Evolutionary conservation across 2,888 invertebrate genomes (phyloP), one percentile per base, ranked within the genome.

Genomic region (Heliconius aoede): DNA sequence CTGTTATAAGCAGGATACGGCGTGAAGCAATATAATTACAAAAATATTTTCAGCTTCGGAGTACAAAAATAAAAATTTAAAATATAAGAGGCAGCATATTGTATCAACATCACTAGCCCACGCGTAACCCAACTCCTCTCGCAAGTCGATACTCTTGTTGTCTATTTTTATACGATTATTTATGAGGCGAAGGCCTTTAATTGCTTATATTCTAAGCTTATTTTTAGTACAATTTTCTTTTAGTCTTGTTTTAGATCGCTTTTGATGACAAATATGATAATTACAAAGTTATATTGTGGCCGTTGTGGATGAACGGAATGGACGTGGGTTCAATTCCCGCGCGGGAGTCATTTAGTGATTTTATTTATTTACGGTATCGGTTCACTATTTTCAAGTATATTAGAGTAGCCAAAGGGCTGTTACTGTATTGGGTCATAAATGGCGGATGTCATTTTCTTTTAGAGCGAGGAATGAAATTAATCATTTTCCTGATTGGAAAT

Each of bases 121-220:
- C n/a, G 36, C 71, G 74, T 74, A 74, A 75, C 62, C 65, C 69
- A 77, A 76, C 74, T 36, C 60, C 60, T 36, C 36, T 60, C 13
- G 72, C 72, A 32, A 77, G 72, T 74, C 60, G 73, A 75, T 72
- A 62, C 77, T 51, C 18, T 72, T 58, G 77, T 78, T 72, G 76
- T 81, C 76, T 81, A 81, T 81, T 79, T 80, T 77, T 80, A 71
- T 74, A 67, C 71, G 60, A 76, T 80, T 78, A 78, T 68, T 80
- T 79, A 81, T 78, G 79, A 81, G 72, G 79, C 79, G 58, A 68
- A 58, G 67, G 24, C 21, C 64, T 74, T 79, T 78, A 78, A 78
- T 74, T 77, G 64, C 68, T 72, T 74, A 61, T 58, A 55, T 61
- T 55, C 30, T 60, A 15, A 28, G 55, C 77, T 78, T 74, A 65